Evolutionary conservation across 2,888 invertebrate genomes (phyloP).

Genomic region (Melangyna quadrimaculata): DNA sequence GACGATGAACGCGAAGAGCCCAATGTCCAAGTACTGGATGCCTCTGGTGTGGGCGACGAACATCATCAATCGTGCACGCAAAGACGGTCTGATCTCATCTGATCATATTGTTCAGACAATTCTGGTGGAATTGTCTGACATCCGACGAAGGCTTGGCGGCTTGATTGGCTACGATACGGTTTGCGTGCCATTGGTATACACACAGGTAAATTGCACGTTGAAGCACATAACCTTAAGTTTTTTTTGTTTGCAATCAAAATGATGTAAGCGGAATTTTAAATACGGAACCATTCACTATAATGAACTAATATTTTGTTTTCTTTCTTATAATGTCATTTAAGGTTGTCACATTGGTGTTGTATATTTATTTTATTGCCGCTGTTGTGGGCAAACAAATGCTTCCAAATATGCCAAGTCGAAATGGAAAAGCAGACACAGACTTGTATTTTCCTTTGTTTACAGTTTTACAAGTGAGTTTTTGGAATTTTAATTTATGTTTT

Average conservation of each 20-base stretch:
- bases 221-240: not conserved
- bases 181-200: conserved; percentile 95
- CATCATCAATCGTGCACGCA: conserved; percentile 92
- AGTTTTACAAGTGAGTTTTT: conserved; percentile 87
- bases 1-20: conserved; percentile 93
- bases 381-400: conserved; percentile 94
- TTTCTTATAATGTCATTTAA: conserved; percentile 80
- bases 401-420: conserved; percentile 82
- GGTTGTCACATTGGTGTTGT: conserved; percentile 95
- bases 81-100: conserved; percentile 91
- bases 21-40: conserved; percentile 97
- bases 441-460: conserved; percentile 96
- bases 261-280: conserved; percentile 12
- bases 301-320: conserved; percentile 20
- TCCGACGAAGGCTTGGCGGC: conserved; percentile 90
- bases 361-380: conserved; percentile 94
- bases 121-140: conserved; percentile 93
- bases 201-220: conserved; percentile 86
- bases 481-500: too few relatives aligned
- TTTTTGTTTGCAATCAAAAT: not conserved
- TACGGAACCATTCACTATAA: conserved; percentile 2
- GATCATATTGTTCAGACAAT: conserved; percentile 97
- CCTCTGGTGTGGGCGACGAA: conserved; percentile 96
- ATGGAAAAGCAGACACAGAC: conserved; percentile 85
- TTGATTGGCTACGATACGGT: conserved; percentile 95